Evolutionary conservation across 2,113 vertebrate species (phyloP), one percentile per base, ranked within the genome.

Genomic region (Macquaria australasica): DNA sequence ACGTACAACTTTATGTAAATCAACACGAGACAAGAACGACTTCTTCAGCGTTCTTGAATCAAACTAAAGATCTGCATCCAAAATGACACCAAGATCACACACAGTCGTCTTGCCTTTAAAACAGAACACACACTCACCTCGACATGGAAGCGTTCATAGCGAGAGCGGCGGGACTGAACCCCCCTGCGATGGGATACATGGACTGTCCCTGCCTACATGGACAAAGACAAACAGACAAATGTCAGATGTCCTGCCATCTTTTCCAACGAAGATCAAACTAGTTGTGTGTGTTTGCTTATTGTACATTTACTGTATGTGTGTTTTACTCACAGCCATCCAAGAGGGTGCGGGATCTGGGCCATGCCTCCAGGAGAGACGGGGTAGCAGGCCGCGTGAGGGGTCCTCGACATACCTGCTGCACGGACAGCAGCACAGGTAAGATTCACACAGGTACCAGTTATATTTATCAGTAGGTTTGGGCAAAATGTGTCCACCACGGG

Each of bases 61-160:
- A 5, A 48, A 16, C 1, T 48, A 20, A 18, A 51, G 50, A 50
- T 18, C 48, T 18, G 16, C 1, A 51, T 51, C 5, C 20, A 20
- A 20, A 51, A 3, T 16, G 4, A 48, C 45, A 16, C 45, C 4
- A 7, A 20, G 50, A 20, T 16, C 5, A 16, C 14, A 5, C 16
- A 48, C 45, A 48, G 45, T 5, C 45, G 4, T 4, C 45, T 16
- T 45, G 14, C 12, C 45, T 48, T 48, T 48, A 48, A 20, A 20
- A 5, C 34, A 16, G 3, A 48, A 25, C 3, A 37, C 37, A 15
- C 1, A 88, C 96, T 90, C 80, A 99, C 98, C 98, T 97, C 72
- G 98, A 97, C 97, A 98, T 97, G 28, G 98, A 99, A n/a, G 98
- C 96, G 0, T 98, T 98, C 96, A 98, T 97, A 75, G 97, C 96